Percentiles rank a stretch among this genome's conserved stretches.
Evolutionary conservation across 2,888 invertebrate species (phyloP).

Genomic region (Aplocera efformata): DNA sequence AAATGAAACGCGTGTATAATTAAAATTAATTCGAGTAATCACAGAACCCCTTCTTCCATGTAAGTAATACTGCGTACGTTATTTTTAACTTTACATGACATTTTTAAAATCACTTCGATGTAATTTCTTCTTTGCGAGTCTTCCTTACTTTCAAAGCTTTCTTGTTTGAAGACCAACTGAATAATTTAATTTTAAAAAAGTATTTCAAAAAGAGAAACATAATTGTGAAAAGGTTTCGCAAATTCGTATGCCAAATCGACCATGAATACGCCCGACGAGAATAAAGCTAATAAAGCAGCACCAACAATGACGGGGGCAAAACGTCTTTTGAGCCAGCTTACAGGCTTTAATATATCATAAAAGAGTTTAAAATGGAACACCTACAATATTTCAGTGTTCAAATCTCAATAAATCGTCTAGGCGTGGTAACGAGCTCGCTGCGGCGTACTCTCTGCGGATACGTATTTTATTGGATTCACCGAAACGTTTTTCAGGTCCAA

Average conservation of each 20-base stretch:
- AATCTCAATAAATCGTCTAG: conserved; percentile 80
- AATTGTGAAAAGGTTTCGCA: too few species aligned
- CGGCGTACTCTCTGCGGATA: conserved; percentile 79
- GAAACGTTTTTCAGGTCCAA: conserved; percentile 79
- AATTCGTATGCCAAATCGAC: background rate
- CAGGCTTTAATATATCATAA: conserved; percentile 45
- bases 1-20: too few species aligned
- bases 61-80: too few species aligned
- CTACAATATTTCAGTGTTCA: conserved; percentile 78
- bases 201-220: too few species aligned
- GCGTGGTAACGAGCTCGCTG: conserved; percentile 79
- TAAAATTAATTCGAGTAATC: too few species aligned
- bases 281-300: conserved; percentile 7
- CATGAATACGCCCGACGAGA: conserved; percentile 4
- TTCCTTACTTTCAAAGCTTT: too few species aligned
- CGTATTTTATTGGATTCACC: conserved; percentile 80
- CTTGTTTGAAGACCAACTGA: too few species aligned
- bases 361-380: conserved; percentile 74
- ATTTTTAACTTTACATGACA: too few species aligned
- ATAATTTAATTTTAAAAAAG: too few species aligned
- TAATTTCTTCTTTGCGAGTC: too few species aligned
- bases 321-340: conserved; percentile 10
- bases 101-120: too few species aligned
- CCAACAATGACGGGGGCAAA: conserved; percentile 13
- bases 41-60: too few species aligned